Percentiles rank a stretch among this genome's conserved stretches.
These are phyloP conservation scores for Bactericera cockerelli DNA, from an alignment of 1,140 invertebrate genomes.

Conservation along the genomic window DNA sequence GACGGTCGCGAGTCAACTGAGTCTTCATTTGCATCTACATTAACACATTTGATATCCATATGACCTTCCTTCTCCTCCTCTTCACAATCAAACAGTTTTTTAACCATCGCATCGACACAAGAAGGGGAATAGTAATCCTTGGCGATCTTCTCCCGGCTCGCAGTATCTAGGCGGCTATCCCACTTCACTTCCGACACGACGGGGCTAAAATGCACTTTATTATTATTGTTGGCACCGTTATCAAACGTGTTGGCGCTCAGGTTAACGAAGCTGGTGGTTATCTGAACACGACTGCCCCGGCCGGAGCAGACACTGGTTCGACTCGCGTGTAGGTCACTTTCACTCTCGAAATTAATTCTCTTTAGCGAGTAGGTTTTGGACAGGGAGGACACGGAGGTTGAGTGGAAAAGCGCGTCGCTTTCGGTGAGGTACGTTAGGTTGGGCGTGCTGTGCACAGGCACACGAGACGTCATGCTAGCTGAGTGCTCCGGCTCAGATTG, in stretches of 20 bases:
- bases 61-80: constrained; percentile 22
- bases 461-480: constrained; percentile 20
- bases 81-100: constrained; percentile 16
- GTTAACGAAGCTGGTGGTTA: constrained; percentile 24
- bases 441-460: constrained; percentile 40
- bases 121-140: constrained; percentile 3
- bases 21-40: constrained; percentile 1
- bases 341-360: constrained; percentile 19
- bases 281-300: constrained; percentile 22
- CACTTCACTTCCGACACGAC: constrained; percentile 55
- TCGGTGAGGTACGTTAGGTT: constrained; percentile 34
- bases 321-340: constrained; percentile 17
- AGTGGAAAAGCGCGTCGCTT: constrained; percentile 12
- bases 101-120: neutral
- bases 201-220: constrained; percentile 49
- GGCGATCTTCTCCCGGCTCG: constrained; percentile 13
- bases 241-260: constrained; percentile 24
- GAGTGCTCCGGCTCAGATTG: constrained; percentile 27
- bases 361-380: constrained; percentile 18
- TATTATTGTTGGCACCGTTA: constrained; percentile 17
- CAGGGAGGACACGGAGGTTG: constrained; percentile 18
- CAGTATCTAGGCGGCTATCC: constrained; percentile 30
- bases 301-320: constrained; percentile 13
- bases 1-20: constrained; percentile 17
- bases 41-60: constrained; percentile 10